Percentiles rank a stretch among this genome's conserved stretches.
Evolutionary conservation across 2,888 invertebrate species (phyloP).

Genomic region (Dasysyrphus albostriatus): DNA sequence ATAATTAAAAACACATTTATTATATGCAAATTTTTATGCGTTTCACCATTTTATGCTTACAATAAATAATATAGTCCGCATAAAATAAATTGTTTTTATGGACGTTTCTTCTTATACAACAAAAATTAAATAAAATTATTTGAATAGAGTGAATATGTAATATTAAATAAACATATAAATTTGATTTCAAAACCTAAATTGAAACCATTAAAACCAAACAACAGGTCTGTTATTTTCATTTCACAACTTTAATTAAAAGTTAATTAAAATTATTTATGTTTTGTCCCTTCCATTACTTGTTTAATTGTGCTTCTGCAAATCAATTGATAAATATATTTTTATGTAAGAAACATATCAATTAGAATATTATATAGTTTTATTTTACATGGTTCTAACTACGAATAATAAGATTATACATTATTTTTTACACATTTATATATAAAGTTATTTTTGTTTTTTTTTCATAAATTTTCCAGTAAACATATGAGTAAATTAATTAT

Average conservation of each 20-base stretch:
- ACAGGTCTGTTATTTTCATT: conserved; percentile 39
- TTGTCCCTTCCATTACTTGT: conserved; percentile 1
- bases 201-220: conserved; percentile 30
- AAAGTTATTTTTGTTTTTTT: conserved; percentile 40
- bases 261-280: conserved; percentile 3
- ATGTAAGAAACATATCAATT: conserved; percentile 52
- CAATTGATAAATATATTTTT: conserved; percentile 31
- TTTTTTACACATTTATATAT: conserved; percentile 57
- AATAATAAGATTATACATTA: conserved; percentile 60
- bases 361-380: conserved; percentile 52
- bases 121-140: neutral
- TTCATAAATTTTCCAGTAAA: conserved; percentile 38
- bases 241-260: conserved; percentile 43
- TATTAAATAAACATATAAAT: conserved; percentile 12
- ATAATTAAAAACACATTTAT: conserved; percentile 62
- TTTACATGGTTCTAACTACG: conserved; percentile 74
- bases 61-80: conserved; percentile 52
- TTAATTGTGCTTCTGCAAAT: conserved; percentile 65
- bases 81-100: conserved; percentile 7
- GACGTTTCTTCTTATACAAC: conserved; percentile 8
- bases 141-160: neutral
- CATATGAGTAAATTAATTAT: conserved; percentile 30
- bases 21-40: conserved; percentile 45
- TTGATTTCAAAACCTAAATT: neutral
- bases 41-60: conserved; percentile 49